Conservation (phyloP, 2,797 vertebrate species). For the Podargus strigoides region DNA sequence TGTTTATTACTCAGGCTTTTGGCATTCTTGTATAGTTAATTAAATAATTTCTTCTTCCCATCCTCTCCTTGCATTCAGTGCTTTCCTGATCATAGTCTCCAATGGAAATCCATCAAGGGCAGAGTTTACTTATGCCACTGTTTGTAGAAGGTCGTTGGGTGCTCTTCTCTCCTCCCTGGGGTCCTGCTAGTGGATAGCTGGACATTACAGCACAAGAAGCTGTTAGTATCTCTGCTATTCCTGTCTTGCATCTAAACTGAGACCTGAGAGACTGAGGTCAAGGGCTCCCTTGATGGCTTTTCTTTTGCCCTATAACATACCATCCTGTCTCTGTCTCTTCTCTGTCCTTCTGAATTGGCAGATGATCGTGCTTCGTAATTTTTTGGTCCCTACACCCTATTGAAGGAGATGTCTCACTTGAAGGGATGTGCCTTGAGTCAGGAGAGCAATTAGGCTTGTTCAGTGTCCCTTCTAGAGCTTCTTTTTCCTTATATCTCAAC, state of each 20-base stretch:
- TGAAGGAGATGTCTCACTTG: not conserved
- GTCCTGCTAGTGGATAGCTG: not conserved
- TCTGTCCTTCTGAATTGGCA: not conserved
- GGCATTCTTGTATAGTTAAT: not conserved
- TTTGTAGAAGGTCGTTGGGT: not conserved
- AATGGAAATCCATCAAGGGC: not conserved
- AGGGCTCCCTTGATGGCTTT: not conserved
- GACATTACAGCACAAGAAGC: not conserved
- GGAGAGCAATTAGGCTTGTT: not conserved
- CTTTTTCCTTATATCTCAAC: not conserved
- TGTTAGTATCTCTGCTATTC: not conserved
- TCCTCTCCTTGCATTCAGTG: not conserved
- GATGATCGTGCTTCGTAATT: not conserved
- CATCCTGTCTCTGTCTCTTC: not conserved
- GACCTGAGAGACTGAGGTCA: not conserved
- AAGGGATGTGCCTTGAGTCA: not conserved
- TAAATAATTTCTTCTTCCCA: slow-evolving; percentile 3
- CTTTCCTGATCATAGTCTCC: not conserved
- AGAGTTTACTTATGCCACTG: not conserved
- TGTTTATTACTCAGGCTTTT: slow-evolving; percentile 25
- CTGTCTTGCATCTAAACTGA: not conserved
- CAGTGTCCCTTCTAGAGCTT: not conserved
- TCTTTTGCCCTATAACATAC: not conserved
- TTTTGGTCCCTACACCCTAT: not conserved
- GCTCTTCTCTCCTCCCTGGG: not conserved